phyloP scores from a whole-genome alignment of 2,888 invertebrate species.

The Deilephila elpenor region DNA sequence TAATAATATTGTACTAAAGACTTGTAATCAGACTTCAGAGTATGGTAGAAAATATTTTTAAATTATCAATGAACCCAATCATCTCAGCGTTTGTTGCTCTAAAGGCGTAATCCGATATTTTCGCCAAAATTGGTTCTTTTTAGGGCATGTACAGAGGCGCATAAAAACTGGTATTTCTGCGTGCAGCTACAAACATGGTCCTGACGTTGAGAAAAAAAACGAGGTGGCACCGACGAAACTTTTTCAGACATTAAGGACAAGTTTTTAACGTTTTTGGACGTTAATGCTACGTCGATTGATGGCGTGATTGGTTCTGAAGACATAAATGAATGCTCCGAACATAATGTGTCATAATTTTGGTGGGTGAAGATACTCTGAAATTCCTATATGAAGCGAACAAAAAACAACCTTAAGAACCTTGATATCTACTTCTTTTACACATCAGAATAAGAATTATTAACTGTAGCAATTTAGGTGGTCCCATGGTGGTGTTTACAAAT shows the following conservation, averaged over 20 bases:
- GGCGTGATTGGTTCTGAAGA: neutral
- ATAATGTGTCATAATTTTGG: no score
- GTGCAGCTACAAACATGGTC: neutral
- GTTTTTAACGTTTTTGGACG: neutral
- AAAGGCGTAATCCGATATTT: neutral
- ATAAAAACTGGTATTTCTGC: slow-evolving; percentile 8
- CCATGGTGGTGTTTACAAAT: neutral
- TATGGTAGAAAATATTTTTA: no score
- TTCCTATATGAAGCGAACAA: no score
- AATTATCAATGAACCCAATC: no score
- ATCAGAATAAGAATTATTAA: no score
- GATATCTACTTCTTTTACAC: no score
- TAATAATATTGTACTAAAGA: no score
- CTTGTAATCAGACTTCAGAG: no score
- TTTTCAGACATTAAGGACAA: neutral
- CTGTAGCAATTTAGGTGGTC: no score
- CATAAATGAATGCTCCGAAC: no score
- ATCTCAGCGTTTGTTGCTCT: neutral
- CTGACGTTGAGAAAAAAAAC: neutral
- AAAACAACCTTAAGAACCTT: no score
- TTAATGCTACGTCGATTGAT: neutral
- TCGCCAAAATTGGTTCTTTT: neutral
- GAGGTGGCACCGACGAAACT: neutral
- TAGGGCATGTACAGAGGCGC: neutral
- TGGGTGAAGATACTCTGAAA: no score